Percentiles rank a stretch among this genome's conserved stretches.
Evolutionary conservation across 2,888 invertebrate species (phyloP).

Genomic region (Drosophila pseudotalamancana): DNA sequence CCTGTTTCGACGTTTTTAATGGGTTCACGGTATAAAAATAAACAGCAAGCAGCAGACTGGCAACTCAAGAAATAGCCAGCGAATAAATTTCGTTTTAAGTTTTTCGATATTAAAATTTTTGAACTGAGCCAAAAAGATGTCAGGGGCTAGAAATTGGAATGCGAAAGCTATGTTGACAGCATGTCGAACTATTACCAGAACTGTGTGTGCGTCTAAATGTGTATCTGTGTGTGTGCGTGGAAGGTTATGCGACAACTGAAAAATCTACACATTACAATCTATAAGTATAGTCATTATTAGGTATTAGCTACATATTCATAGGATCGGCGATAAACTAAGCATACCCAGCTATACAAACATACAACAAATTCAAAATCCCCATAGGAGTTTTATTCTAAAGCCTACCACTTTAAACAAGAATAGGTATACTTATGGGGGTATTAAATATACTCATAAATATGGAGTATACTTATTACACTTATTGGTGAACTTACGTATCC

Average conservation of each 20-base stretch:
- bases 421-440: too few species aligned
- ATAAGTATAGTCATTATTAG: too few species aligned
- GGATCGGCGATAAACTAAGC: too few species aligned
- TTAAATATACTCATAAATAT: neutral
- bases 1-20: too few species aligned
- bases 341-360: too few species aligned
- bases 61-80: conserved; percentile 21
- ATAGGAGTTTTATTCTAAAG: too few species aligned
- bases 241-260: conserved; percentile 33
- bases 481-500: too few species aligned
- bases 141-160: conserved; percentile 62
- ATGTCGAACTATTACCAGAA: conserved; percentile 33
- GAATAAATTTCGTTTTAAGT: conserved; percentile 37
- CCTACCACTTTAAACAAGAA: too few species aligned
- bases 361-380: too few species aligned
- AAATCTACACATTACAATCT: too few species aligned
- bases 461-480: neutral
- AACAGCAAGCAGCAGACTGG: conserved; percentile 1
- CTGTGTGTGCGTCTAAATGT: neutral
- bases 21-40: too few species aligned
- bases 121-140: conserved; percentile 61
- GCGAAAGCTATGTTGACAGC: conserved; percentile 58
- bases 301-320: too few species aligned
- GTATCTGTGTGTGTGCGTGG: conserved; percentile 9
- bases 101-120: conserved; percentile 44